These are phyloP conservation scores for Gorsachius goisagi DNA, from an alignment of 2,113 vertebrate species.

Conservation along the genomic window DNA sequence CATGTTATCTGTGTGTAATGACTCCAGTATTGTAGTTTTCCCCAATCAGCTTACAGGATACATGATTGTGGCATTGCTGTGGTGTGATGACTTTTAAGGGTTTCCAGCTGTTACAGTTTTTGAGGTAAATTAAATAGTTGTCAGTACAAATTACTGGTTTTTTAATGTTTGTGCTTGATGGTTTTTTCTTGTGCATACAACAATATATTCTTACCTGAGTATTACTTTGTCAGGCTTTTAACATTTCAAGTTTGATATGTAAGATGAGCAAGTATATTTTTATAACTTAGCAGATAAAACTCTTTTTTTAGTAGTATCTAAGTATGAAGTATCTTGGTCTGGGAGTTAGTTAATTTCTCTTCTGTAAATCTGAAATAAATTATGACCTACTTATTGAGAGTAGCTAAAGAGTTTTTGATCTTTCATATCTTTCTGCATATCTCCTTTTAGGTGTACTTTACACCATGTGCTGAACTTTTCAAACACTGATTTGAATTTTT, in stretches of 20 bases:
- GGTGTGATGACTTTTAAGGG: background rate
- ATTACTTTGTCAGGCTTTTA: background rate
- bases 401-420: background rate
- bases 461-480: background rate
- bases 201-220: background rate
- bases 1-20: background rate
- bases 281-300: background rate
- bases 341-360: background rate
- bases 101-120: background rate
- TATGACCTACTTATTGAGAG: background rate
- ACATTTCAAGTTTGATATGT: background rate
- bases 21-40: background rate
- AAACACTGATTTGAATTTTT: background rate
- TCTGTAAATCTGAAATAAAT: background rate
- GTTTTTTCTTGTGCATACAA: background rate
- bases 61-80: background rate
- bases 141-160: background rate
- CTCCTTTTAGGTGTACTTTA: background rate
- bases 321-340: background rate
- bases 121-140: background rate
- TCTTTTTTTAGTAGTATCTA: background rate
- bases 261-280: background rate
- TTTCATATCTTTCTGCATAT: background rate
- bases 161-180: background rate
- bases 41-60: background rate